A percentile compares a stretch with the other conserved stretches of the same genome.
Evolutionary conservation across 1,140 invertebrate species (phyloP).

Genomic region (Metaphire vulgaris): DNA sequence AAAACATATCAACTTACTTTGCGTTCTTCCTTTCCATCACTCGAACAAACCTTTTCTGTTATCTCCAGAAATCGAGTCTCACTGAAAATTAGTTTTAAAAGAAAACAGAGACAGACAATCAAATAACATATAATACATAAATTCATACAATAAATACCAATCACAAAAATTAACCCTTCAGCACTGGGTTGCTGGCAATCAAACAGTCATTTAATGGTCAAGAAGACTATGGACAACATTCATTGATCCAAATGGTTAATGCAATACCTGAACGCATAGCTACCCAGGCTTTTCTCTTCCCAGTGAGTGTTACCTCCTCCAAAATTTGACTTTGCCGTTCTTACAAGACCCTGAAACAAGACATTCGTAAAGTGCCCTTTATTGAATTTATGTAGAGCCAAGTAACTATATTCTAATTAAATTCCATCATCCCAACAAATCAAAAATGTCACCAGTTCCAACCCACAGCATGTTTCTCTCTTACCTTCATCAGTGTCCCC

Average conservation of each 20-base stretch:
- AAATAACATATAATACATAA: too few species aligned
- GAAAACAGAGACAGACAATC: background rate
- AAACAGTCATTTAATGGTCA: too few species aligned
- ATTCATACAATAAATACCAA: too few species aligned
- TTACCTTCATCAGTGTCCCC: too few species aligned
- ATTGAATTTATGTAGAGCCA: background rate
- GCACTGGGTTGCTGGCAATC: too few species aligned
- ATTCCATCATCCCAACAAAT: too few species aligned
- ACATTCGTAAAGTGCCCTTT: background rate
- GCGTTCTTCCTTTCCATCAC: background rate
- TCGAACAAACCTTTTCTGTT: constrained; percentile 11
- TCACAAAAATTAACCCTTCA: too few species aligned
- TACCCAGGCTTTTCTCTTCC: constrained; percentile 86
- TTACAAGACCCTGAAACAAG: constrained; percentile 68
- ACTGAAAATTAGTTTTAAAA: background rate
- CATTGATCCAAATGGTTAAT: too few species aligned
- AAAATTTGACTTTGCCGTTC: constrained; percentile 81
- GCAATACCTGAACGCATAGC: constrained; percentile 70
- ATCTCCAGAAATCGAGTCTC: constrained; percentile 19
- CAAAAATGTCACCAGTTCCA: too few species aligned
- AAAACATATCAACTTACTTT: background rate
- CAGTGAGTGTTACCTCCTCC: constrained; percentile 94
- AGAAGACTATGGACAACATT: too few species aligned
- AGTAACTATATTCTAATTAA: too few species aligned
- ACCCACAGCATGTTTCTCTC: too few species aligned